A percentile compares a stretch with the other conserved stretches of the same genome.
Evolutionary conservation across 2,797 vertebrate genomes (phyloP).

Genomic region (Oreortyx pictus): DNA sequence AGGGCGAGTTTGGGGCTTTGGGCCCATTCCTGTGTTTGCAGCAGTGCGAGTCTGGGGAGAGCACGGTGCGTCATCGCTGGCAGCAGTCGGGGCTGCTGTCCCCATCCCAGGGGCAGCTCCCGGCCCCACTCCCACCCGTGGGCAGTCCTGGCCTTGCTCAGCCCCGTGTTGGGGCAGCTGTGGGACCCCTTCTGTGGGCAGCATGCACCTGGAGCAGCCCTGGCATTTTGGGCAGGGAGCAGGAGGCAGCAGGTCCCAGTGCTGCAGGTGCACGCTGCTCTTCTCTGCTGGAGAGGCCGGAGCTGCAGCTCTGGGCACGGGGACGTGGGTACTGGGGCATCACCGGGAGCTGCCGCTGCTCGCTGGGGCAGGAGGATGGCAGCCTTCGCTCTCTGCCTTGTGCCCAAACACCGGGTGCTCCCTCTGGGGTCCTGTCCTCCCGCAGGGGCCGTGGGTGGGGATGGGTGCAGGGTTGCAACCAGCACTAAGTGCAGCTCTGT

Average conservation of each 20-base stretch:
- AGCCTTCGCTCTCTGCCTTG: background rate
- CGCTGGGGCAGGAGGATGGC: background rate
- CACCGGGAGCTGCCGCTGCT: background rate
- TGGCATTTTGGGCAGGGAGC: background rate
- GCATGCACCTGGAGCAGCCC: background rate
- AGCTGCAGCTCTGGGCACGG: background rate
- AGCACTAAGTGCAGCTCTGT: background rate
- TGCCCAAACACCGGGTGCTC: background rate
- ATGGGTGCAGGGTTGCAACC: too few relatives aligned
- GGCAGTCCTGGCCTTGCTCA: background rate
- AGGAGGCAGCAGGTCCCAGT: background rate
- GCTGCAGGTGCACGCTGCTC: fast-evolving
- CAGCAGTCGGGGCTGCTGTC: background rate
- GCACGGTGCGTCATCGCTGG: background rate
- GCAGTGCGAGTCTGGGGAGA: background rate
- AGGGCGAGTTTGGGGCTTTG: background rate
- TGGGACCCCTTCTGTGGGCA: background rate
- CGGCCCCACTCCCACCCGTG: background rate
- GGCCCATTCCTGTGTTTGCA: background rate
- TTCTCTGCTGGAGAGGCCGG: background rate
- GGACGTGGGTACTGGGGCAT: background rate
- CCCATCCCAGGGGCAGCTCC: background rate
- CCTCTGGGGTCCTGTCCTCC: background rate
- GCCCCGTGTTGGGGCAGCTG: too few relatives aligned
- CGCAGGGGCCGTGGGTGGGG: background rate